These are phyloP conservation scores for Batillaria attramentaria DNA, from an alignment of 1,140 invertebrate species.

Conservation along the genomic window DNA sequence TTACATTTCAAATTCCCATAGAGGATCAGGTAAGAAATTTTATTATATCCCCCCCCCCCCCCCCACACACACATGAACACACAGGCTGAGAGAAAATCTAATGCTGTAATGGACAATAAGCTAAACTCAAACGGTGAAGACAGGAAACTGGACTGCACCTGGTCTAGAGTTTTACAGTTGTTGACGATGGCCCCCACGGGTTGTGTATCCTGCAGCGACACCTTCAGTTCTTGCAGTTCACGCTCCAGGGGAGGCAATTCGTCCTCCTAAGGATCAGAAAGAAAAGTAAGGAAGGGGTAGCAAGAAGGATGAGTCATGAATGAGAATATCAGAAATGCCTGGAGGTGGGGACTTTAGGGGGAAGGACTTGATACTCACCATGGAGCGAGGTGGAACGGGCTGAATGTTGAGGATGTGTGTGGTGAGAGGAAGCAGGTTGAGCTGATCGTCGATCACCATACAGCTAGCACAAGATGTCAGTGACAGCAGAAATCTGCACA, in stretches of 20 bases:
- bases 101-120: too few relatives aligned
- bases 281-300: too few relatives aligned
- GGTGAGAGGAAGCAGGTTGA: constrained; percentile 93
- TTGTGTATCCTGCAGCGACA: constrained; percentile 88
- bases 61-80: too few relatives aligned
- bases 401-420: constrained; percentile 87
- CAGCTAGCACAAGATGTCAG: constrained; percentile 89
- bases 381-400: constrained; percentile 76
- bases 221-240: constrained; percentile 82
- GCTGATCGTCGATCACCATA: constrained; percentile 92
- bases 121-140: too few relatives aligned
- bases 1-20: too few relatives aligned
- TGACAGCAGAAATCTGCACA: constrained; percentile 88
- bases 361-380: constrained; percentile 60
- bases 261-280: constrained; percentile 57
- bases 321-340: not conserved
- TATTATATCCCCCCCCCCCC: too few relatives aligned
- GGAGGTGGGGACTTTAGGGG: too few relatives aligned
- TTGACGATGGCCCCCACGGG: constrained; percentile 92
- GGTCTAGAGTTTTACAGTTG: constrained; percentile 94
- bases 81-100: too few relatives aligned
- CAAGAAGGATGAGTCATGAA: too few relatives aligned
- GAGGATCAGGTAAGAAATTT: too few relatives aligned
- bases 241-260: constrained; percentile 60
- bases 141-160: too few relatives aligned